These are phyloP conservation scores for Agonopterix alstromeriana DNA, from an alignment of 2,888 invertebrate genomes.

Conservation along the genomic window DNA sequence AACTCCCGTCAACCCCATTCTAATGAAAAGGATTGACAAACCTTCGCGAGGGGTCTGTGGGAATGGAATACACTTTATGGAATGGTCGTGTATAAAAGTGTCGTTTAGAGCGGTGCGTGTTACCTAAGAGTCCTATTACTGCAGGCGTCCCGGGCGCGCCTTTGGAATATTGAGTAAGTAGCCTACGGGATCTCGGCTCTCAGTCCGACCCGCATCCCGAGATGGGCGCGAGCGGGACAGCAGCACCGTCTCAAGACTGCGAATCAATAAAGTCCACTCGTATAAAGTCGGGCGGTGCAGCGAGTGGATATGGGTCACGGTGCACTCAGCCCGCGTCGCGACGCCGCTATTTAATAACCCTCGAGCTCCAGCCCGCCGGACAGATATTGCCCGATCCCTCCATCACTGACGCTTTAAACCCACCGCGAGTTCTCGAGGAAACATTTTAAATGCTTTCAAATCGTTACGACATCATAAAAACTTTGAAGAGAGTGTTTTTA, in stretches of 20 bases:
- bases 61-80: conserved; percentile 26
- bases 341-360: conserved; percentile 63
- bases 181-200: conserved; percentile 38
- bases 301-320: conserved; percentile 67
- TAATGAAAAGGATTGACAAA: conserved; percentile 9
- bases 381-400: conserved; percentile 57
- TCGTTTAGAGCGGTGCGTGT: conserved; percentile 46
- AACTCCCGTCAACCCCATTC: background rate
- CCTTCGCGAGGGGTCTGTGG: conserved; percentile 13
- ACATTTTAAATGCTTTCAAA: background rate
- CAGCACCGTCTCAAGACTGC: conserved; percentile 71
- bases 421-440: conserved; percentile 13
- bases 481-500: background rate
- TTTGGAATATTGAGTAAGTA: conserved; percentile 71
- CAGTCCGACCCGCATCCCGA: conserved; percentile 21
- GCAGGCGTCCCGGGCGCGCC: conserved; percentile 53
- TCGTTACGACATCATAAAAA: background rate
- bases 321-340: conserved; percentile 55
- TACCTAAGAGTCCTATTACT: conserved; percentile 51
- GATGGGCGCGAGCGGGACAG: conserved; percentile 49
- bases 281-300: conserved; percentile 68
- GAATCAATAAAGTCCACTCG: conserved; percentile 78
- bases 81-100: conserved; percentile 35
- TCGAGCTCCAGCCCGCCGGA: conserved; percentile 33
- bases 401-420: conserved; percentile 33